Conservation (phyloP, 53 echinoderm and acorn worm genomes). For the Antedon mediterranea region DNA sequence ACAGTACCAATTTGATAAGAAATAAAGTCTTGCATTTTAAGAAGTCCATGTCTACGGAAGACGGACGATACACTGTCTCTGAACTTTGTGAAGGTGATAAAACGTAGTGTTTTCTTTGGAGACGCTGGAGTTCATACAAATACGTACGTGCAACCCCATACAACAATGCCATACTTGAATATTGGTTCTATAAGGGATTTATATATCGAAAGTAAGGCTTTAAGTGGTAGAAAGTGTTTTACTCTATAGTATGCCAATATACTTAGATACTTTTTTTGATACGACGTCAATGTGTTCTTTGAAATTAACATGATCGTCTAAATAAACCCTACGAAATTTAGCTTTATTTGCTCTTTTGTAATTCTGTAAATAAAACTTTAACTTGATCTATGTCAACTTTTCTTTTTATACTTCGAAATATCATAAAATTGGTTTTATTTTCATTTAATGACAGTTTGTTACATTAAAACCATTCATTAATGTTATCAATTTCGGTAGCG, state of each 20-base stretch:
- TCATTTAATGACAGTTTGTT: not conserved
- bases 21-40: too few relatives aligned
- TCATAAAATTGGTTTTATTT: not conserved
- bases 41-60: too few relatives aligned
- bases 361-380: not conserved
- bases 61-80: too few relatives aligned
- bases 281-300: not conserved
- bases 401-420: not conserved
- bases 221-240: not conserved
- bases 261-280: not conserved
- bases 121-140: too few relatives aligned
- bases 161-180: not conserved
- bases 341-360: not conserved
- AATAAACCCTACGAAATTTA: not conserved
- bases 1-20: too few relatives aligned
- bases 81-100: too few relatives aligned
- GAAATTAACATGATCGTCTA: not conserved
- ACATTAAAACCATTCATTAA: slow-evolving; percentile 1
- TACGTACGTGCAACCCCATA: not conserved
- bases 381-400: not conserved
- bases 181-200: not conserved
- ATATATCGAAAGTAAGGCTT: not conserved
- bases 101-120: too few relatives aligned
- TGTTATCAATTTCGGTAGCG: not conserved
- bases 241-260: not conserved